phyloP scores from a whole-genome alignment of 2,797 vertebrate species.

The Sebastes miniatus region DNA sequence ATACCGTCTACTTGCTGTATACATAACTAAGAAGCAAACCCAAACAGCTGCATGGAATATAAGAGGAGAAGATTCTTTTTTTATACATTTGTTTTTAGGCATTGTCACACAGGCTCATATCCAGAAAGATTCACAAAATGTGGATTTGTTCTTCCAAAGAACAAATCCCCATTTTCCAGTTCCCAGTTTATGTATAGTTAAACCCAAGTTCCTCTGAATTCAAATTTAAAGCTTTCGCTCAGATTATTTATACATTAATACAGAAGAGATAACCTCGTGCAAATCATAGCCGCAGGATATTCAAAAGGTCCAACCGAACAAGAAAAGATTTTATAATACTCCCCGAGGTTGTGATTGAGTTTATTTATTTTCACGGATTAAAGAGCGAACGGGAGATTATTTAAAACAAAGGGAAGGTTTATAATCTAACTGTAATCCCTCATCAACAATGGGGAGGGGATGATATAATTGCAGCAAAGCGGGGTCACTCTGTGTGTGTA shows the following conservation, averaged over 20 bases:
- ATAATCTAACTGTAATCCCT: slow-evolving; percentile 70
- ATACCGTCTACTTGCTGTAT: neutral
- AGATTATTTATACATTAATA: neutral
- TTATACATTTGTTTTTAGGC: neutral
- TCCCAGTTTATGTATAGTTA: neutral
- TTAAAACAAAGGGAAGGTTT: slow-evolving; percentile 63
- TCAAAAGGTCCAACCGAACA: slow-evolving; percentile 1
- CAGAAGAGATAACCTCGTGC: neutral
- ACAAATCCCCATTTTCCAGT: neutral
- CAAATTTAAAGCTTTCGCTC: neutral
- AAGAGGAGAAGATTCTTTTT: neutral
- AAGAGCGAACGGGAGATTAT: slow-evolving; percentile 59
- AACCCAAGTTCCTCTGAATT: neutral
- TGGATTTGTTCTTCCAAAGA: neutral
- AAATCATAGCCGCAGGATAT: neutral
- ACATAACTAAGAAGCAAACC: neutral
- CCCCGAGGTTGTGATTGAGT: slow-evolving; percentile 22
- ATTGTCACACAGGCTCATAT: neutral
- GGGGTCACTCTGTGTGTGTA: slow-evolving; percentile 7
- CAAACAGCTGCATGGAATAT: neutral
- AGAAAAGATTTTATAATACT: slow-evolving; percentile 2
- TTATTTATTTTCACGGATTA: slow-evolving; percentile 71
- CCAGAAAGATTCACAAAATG: neutral
- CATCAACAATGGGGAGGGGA: slow-evolving; percentile 38
- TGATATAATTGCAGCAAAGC: slow-evolving; percentile 34